Percentiles rank a stretch among this genome's conserved stretches.
Conservation (phyloP, 2,888 invertebrate genomes). For the Amphipoea lucens region DNA sequence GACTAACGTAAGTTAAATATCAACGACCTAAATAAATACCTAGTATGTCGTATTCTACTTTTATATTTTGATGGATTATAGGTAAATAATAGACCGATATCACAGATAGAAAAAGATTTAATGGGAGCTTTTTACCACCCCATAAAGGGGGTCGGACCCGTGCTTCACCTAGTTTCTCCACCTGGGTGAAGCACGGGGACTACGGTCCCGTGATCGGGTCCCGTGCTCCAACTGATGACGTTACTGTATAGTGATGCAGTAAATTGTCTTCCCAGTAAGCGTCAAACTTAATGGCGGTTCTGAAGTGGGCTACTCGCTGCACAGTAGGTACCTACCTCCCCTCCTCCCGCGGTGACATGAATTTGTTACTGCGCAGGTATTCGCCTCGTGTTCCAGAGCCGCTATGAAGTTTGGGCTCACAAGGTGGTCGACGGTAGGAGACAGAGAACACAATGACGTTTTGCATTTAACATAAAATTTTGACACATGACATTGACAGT, state of each 20-base stretch:
- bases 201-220: too few relatives aligned
- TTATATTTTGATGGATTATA: neutral
- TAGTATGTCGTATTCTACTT: neutral
- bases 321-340: neutral
- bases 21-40: neutral
- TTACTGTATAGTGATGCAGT: too few relatives aligned
- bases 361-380: neutral
- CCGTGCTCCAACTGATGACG: too few relatives aligned
- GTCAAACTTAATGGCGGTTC: neutral
- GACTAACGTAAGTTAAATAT: conserved; percentile 8
- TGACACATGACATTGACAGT: neutral
- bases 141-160: neutral
- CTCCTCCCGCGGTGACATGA: neutral
- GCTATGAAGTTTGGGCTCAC: neutral
- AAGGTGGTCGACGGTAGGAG: neutral
- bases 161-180: too few relatives aligned
- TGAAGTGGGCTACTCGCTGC: neutral
- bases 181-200: too few relatives aligned
- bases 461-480: neutral
- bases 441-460: neutral
- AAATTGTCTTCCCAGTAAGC: neutral
- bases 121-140: neutral
- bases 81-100: neutral
- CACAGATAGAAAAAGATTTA: neutral
- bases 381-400: neutral